These are phyloP conservation scores for Perccottus glenii DNA, from an alignment of 2,113 vertebrate genomes.

Conservation along the genomic window DNA sequence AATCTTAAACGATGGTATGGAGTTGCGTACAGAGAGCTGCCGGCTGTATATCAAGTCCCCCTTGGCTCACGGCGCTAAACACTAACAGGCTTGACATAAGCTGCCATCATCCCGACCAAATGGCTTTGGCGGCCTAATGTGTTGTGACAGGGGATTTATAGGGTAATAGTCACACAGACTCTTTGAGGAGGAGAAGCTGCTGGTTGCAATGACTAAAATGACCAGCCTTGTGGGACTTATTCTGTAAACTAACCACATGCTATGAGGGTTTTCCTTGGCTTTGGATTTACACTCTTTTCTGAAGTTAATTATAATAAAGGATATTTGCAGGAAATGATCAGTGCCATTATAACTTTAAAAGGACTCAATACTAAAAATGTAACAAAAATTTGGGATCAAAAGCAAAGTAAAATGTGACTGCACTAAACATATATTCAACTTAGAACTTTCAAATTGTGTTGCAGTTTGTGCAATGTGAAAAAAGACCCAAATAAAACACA, in stretches of 20 bases:
- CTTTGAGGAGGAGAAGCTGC: constrained; percentile 36
- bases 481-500: too few species aligned
- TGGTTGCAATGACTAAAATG: constrained; percentile 17
- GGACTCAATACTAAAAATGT: background rate
- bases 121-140: constrained; percentile 64
- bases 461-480: too few species aligned
- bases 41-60: constrained; percentile 44
- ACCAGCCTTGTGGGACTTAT: too few species aligned
- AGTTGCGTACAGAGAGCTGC: constrained; percentile 36
- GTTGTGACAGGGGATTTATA: constrained; percentile 74
- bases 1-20: constrained; percentile 7
- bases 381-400: background rate
- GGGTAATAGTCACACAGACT: constrained; percentile 39
- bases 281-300: too few species aligned
- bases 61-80: constrained; percentile 58
- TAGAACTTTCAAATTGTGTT: too few species aligned
- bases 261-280: too few species aligned
- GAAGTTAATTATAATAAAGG: too few species aligned
- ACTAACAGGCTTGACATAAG: constrained; percentile 78
- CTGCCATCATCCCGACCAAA: constrained; percentile 67
- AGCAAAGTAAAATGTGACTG: constrained; percentile 16
- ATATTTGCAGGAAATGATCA: too few species aligned
- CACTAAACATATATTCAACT: too few species aligned
- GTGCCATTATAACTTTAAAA: too few species aligned
- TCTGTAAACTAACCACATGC: too few species aligned